phyloP scores from a whole-genome alignment of 2,888 invertebrate genomes.

The Volucella zonaria region DNA sequence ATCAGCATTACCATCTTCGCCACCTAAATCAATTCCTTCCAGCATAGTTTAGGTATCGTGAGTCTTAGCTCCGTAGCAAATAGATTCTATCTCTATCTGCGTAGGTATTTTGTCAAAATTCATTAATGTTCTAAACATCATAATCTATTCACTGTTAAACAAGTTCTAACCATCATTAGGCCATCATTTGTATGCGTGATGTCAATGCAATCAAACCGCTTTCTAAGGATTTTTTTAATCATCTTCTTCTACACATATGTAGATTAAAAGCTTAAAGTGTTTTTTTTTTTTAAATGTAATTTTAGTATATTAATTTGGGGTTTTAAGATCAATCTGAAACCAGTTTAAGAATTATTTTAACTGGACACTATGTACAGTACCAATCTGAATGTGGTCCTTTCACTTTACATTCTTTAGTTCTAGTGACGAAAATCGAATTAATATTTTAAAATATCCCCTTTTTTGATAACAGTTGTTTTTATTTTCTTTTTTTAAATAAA shows the following conservation, averaged over 20 bases:
- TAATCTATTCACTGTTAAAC: slow-evolving; percentile 30
- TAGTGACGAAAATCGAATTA: background rate
- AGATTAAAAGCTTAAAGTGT: background rate
- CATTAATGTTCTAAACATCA: slow-evolving; percentile 9
- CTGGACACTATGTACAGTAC: background rate
- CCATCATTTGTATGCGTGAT: slow-evolving; percentile 12
- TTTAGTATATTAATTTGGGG: background rate
- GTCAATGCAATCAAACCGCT: slow-evolving; percentile 20
- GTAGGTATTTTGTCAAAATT: background rate
- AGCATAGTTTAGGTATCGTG: background rate
- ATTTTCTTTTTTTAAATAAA: slow-evolving; percentile 29
- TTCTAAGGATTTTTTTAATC: background rate
- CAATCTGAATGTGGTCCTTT: slow-evolving; percentile 6
- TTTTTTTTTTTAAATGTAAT: background rate
- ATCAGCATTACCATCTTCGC: background rate
- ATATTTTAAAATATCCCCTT: background rate
- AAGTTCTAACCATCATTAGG: slow-evolving; percentile 10
- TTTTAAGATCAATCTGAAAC: slow-evolving; percentile 9
- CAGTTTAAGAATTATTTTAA: background rate
- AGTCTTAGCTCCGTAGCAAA: background rate
- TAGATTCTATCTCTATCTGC: background rate
- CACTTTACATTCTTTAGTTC: background rate
- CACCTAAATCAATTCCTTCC: background rate
- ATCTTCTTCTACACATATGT: background rate
- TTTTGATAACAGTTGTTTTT: slow-evolving; percentile 2